A percentile compares a stretch with the other conserved stretches of the same genome.
These are phyloP conservation scores for Mythimna lalbum DNA, from an alignment of 2,888 invertebrate species.

Conservation along the genomic window DNA sequence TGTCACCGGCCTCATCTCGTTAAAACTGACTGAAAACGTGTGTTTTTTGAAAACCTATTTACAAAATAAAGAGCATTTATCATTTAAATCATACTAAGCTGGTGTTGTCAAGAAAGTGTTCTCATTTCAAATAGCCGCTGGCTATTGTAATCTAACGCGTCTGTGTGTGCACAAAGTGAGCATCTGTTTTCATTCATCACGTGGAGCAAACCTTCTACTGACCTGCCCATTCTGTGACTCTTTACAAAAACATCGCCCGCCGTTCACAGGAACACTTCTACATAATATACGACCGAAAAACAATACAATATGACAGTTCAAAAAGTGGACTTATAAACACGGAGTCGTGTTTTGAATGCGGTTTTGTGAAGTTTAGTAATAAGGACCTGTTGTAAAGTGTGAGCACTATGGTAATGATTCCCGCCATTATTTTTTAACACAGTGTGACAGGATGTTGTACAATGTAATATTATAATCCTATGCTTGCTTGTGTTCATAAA, in stretches of 20 bases:
- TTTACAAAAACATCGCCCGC: conserved; percentile 49
- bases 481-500: conserved; percentile 13
- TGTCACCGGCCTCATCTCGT: no score
- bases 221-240: conserved; percentile 1
- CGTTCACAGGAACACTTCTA: conserved; percentile 62
- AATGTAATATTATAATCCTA: conserved; percentile 41
- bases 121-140: no score
- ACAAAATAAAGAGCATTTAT: no score
- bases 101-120: no score
- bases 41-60: no score
- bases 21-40: no score
- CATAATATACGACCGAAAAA: conserved; percentile 66
- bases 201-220: neutral
- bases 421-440: conserved; percentile 42
- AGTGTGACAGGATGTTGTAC: conserved; percentile 41
- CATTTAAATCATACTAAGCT: no score
- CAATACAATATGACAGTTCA: conserved; percentile 63
- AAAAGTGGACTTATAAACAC: conserved; percentile 62
- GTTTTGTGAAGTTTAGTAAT: conserved; percentile 55
- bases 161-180: neutral
- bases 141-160: neutral
- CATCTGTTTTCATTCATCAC: neutral
- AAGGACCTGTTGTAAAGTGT: conserved; percentile 55
- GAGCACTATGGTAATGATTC: conserved; percentile 55
- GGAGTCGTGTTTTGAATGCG: conserved; percentile 50